These are phyloP conservation scores for Trachythela sp. DNA, from an alignment of 64 coral and sea anemone species.

Conservation along the genomic window DNA sequence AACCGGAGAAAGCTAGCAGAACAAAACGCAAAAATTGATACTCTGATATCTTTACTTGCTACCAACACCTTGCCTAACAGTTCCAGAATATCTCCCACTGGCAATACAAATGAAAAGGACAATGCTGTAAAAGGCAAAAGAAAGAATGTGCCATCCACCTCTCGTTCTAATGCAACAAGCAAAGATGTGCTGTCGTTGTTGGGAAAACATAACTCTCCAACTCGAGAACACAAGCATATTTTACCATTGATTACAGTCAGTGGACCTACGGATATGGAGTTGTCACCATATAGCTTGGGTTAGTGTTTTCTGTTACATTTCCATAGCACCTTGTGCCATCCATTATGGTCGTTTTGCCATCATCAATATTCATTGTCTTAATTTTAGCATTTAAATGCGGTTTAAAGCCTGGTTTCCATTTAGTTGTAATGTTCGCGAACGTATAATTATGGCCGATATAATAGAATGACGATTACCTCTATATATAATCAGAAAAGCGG, in stretches of 20 bases:
- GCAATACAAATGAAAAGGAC: not conserved
- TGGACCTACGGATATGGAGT: not conserved
- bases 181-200: not conserved
- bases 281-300: conserved; percentile 21
- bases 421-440: too few species aligned
- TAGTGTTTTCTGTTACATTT: not conserved
- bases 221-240: not conserved
- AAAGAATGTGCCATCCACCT: not conserved
- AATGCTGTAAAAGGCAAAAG: not conserved
- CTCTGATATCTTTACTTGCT: not conserved
- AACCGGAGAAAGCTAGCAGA: not conserved
- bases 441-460: too few species aligned
- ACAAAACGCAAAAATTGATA: conserved; percentile 11
- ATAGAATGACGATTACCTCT: too few species aligned
- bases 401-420: too few species aligned
- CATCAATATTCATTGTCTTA: too few species aligned
- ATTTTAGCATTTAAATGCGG: too few species aligned
- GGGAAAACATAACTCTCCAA: not conserved
- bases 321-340: too few species aligned
- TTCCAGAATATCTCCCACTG: not conserved
- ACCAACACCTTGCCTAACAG: not conserved
- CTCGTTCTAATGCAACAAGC: not conserved
- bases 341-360: too few species aligned
- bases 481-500: too few species aligned
- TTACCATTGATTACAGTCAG: not conserved